Base-by-base conservation (phyloP, 1,140 invertebrate genomes). In the Ceratina calcarata region DNA sequence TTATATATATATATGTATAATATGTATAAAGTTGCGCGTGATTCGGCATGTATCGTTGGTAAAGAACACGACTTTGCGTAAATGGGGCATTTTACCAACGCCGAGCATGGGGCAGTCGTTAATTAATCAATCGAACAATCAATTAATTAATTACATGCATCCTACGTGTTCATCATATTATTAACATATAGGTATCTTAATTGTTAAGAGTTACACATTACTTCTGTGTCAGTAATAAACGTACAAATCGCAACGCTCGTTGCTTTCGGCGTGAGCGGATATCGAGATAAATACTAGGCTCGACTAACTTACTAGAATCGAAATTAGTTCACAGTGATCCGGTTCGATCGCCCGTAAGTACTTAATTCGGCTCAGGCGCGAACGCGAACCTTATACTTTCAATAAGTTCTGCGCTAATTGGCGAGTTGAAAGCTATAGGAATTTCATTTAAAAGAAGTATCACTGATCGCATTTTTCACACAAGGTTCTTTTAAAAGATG, bases 281-380 rank as follows among this genome's bases (percentile, higher is more conserved):
- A 86, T 86, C 81, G 83, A 80, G 87, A 84, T 89, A 89, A 87
- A 89, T 87, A 89, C 81, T 88, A 87, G 69, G 60, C 83, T 83
- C 67, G 82, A 85, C 66, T 89, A 88, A 78, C 37, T 83, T 53
- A 55, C 81, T 89, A 81, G 49, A 78, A 72, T 55, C 49, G 74
- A 45, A 45, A 45, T 86, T 83, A 70, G 80, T 60, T 77, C 79
- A 57, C 69, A 55, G 61, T 62, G 60, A 85, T 58, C 67, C 82
- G 80, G 80, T 73, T 73, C 68, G 58, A 75, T 66, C 76, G 37
- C 13, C 16, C 27, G 58, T 74, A 57, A 85, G 61, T 78, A 68
- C 62, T 66, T 32, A 66, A 58, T 64, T 66, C 16, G 32, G 45
- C 51, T n/a, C 53, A 55, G 24, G 15, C 62, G 60, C 6, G 49